Percentiles rank a stretch among this genome's conserved stretches.
Evolutionary conservation across 2,888 invertebrate species (phyloP).

Genomic region (Ernsta delagoae): DNA sequence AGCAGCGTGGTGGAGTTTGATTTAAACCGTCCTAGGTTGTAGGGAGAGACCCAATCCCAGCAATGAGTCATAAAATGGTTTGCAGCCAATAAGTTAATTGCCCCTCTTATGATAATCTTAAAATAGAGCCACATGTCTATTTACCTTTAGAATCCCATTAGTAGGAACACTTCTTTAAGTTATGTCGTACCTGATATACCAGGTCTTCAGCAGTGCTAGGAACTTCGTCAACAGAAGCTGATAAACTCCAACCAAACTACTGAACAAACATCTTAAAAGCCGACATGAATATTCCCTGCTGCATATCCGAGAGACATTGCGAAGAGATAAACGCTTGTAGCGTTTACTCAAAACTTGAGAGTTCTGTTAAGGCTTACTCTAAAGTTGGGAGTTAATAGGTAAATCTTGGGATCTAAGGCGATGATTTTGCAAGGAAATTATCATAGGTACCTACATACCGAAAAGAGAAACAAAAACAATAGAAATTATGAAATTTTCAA

Average conservation of each 20-base stretch:
- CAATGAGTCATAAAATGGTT: too few species aligned
- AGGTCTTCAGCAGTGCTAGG: background rate
- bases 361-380: background rate
- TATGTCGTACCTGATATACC: too few species aligned
- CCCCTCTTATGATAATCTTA: too few species aligned
- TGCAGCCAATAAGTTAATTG: too few species aligned
- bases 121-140: too few species aligned
- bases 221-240: background rate
- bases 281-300: background rate
- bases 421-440: background rate
- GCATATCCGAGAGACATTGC: background rate
- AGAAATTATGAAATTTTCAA: too few species aligned
- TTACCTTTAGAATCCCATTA: too few species aligned
- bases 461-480: too few species aligned
- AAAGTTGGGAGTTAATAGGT: background rate
- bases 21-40: too few species aligned
- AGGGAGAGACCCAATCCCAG: too few species aligned
- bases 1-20: too few species aligned
- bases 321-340: conserved; percentile 1
- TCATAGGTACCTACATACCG: background rate
- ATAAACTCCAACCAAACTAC: background rate
- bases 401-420: background rate
- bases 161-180: too few species aligned
- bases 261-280: background rate
- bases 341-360: conserved; percentile 8